Evolutionary conservation across 2,888 invertebrate genomes (phyloP).

Genomic region (Pheosia gnoma): DNA sequence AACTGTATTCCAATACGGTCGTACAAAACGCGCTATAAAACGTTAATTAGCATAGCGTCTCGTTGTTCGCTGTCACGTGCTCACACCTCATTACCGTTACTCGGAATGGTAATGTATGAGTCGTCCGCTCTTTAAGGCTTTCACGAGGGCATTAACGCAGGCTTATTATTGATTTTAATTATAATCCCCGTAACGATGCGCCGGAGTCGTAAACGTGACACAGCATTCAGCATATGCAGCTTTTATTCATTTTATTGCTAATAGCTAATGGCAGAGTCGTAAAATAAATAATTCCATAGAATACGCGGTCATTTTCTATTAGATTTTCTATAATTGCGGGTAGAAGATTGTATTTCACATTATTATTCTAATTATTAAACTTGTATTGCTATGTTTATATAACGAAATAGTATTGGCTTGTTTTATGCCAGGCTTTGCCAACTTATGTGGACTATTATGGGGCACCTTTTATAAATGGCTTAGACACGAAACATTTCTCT

Average conservation of each 20-base stretch:
- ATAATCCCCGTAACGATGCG: slow-evolving; percentile 9
- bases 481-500: neutral
- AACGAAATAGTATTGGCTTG: neutral
- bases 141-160: neutral
- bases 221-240: neutral
- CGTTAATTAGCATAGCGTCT: slow-evolving; percentile 28
- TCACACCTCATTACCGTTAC: slow-evolving; percentile 24
- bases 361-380: too few species aligned
- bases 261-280: neutral
- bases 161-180: slow-evolving; percentile 17
- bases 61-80: slow-evolving; percentile 35
- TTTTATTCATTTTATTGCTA: neutral
- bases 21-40: slow-evolving; percentile 11
- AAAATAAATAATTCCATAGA: neutral
- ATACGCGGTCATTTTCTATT: neutral
- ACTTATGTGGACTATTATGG: too few species aligned
- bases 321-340: neutral
- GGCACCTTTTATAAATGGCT: too few species aligned
- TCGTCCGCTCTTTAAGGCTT: neutral
- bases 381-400: neutral
- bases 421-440: neutral
- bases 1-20: slow-evolving; percentile 4
- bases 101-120: slow-evolving; percentile 4
- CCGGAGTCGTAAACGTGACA: neutral
- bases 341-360: neutral